Percentiles rank a stretch among this genome's conserved stretches.
phyloP scores from a whole-genome alignment of 2,888 invertebrate genomes.

The Lampropteryx suffumata region DNA sequence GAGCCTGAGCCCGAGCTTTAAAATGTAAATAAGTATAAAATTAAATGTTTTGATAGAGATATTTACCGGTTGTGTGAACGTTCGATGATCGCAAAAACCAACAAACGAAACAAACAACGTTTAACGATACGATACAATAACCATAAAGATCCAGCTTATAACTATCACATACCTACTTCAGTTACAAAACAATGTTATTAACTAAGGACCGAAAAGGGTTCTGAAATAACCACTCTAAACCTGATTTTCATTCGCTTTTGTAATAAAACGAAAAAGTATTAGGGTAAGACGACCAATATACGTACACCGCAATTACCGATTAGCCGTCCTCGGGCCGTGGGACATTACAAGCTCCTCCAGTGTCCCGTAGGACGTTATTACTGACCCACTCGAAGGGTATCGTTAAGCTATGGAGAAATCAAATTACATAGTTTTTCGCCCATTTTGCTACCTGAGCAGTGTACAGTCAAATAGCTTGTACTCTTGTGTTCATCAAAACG shows the following conservation, averaged over 20 bases:
- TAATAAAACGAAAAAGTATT: slow-evolving; percentile 28
- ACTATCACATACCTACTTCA: too few species aligned
- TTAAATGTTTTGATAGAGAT: slow-evolving; percentile 4
- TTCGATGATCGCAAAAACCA: too few species aligned
- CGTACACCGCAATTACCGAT: slow-evolving; percentile 29
- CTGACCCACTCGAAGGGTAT: slow-evolving; percentile 42
- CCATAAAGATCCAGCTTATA: too few species aligned
- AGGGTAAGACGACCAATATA: slow-evolving; percentile 30
- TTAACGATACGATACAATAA: too few species aligned
- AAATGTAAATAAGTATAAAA: slow-evolving; percentile 15
- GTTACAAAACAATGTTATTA: too few species aligned
- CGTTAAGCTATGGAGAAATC: slow-evolving; percentile 40
- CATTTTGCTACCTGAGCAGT: slow-evolving; percentile 13
- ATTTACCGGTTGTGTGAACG: too few species aligned
- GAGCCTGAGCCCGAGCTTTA: not conserved
- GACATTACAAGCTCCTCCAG: slow-evolving; percentile 34
- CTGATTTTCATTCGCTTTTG: slow-evolving; percentile 16
- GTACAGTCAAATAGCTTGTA: not conserved
- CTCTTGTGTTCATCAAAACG: too few species aligned
- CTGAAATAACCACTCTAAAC: slow-evolving; percentile 1
- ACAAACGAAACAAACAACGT: too few species aligned
- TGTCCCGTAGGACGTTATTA: slow-evolving; percentile 47
- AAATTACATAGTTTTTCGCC: slow-evolving; percentile 47
- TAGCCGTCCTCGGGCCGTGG: slow-evolving; percentile 11
- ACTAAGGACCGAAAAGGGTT: not conserved